Evolutionary conservation across 2,797 vertebrate species (phyloP).

Genomic region (Galago senegalensis): DNA sequence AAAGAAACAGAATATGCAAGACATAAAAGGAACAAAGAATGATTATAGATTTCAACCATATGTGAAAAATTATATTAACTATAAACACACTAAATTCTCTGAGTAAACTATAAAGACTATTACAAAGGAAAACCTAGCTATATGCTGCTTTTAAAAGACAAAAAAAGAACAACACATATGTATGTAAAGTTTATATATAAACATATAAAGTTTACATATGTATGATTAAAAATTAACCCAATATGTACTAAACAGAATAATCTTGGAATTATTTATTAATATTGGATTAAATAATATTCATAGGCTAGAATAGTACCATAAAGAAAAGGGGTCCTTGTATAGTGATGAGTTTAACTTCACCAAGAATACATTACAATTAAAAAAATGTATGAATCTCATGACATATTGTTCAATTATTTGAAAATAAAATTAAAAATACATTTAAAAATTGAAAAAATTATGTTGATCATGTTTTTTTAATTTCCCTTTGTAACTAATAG

Average conservation of each 20-base stretch:
- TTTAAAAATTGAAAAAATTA: neutral
- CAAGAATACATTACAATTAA: neutral
- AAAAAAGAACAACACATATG: neutral
- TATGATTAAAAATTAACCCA: neutral
- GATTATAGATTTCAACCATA: neutral
- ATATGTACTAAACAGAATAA: neutral
- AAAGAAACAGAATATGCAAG: neutral
- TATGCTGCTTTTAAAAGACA: neutral
- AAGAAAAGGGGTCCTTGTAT: neutral
- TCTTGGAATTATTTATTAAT: neutral
- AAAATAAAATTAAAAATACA: neutral
- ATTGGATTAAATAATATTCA: neutral
- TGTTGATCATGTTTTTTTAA: neutral
- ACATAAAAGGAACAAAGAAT: neutral
- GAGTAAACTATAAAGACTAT: neutral
- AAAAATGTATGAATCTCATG: neutral
- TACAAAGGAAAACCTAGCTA: neutral
- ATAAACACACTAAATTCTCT: neutral
- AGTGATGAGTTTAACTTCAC: neutral
- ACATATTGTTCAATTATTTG: neutral
- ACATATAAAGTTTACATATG: neutral
- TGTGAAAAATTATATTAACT: neutral
- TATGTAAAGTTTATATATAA: neutral
- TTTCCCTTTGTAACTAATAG: neutral
- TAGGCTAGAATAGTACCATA: neutral